Evolutionary conservation across 2,797 vertebrate species (phyloP), one percentile per base, ranked within the genome.

Genomic region (Chlorospingus semifuscus): DNA sequence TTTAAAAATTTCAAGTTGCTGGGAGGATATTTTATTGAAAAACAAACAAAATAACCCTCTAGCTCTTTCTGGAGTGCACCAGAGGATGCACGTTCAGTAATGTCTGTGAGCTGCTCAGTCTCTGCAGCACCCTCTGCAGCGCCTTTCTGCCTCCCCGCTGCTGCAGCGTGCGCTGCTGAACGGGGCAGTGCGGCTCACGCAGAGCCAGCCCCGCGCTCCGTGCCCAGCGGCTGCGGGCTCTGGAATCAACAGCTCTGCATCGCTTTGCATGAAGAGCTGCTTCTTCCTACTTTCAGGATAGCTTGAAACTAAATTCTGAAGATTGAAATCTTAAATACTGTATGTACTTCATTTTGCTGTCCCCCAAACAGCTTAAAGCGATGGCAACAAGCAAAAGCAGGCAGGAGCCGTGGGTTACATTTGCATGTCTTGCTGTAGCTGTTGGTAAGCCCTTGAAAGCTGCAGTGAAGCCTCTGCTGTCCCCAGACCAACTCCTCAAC

Each of bases 301-400:
- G 49, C 46, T 89, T 89, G 86, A 64, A 85, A 83, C 44, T 39
- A 36, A 70, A 57, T 90, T 70, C 37, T 59, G 50, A 74, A 61
- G 16, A 44, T 20, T 61, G 13, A 34, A 76, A 83, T 76, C 24
- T 78, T 82, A 47, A 63, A 56, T 84, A 30, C 4, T 42, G 0
- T 8, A 16, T 21, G 4, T 60, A 13, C 36, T 79, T 88, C 18
- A 12, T 86, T 84, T 47, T 63, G 22, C 66, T 74, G n/a, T 69
- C 11, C 5, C 15, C 49, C 6, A n/a, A 21, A 72, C 0, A 2
- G 44, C 55, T 70, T 86, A 41, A 79, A 82, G 53, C 0, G 0
- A 65, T 52, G 44, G 26, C 20, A 79, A 26, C 41, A 55, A 27
- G 15, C 21, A 37, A 37, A 49, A 69, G 47, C 53, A 77, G 21